A percentile compares a stretch with the other conserved stretches of the same genome.
Evolutionary conservation across 2,113 vertebrate genomes (phyloP).

Genomic region (Microcebus griseorufus): DNA sequence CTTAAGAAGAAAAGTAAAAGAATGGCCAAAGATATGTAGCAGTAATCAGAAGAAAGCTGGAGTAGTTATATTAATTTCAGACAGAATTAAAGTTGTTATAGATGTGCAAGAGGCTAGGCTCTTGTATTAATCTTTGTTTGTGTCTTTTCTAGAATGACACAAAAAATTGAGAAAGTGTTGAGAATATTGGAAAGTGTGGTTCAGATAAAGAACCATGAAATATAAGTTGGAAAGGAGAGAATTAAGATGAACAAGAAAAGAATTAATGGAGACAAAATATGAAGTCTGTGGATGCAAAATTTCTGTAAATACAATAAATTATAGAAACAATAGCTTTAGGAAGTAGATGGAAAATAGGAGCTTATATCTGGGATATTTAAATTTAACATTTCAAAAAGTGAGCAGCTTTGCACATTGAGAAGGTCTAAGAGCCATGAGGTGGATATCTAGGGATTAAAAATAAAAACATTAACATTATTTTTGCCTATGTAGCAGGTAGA

Average conservation of each 20-base stretch:
- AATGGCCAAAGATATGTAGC: background rate
- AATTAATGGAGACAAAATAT: background rate
- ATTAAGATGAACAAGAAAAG: background rate
- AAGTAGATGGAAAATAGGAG: background rate
- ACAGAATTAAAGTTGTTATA: background rate
- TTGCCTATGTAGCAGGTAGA: background rate
- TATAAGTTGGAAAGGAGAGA: background rate
- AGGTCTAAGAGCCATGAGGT: background rate
- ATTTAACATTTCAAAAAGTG: background rate
- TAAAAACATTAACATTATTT: background rate
- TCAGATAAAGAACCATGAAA: background rate
- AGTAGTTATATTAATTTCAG: background rate
- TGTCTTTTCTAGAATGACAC: background rate
- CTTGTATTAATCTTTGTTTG: background rate
- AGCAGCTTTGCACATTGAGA: background rate
- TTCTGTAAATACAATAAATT: background rate
- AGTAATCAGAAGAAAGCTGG: background rate
- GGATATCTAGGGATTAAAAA: background rate
- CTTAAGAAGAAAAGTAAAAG: background rate
- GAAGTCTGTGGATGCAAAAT: background rate
- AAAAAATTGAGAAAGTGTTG: background rate
- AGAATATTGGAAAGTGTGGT: background rate
- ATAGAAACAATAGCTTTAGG: background rate
- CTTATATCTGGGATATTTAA: background rate
- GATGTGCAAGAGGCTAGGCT: background rate